Base-by-base conservation (phyloP, 2,888 invertebrate species). In the Ormyrus pomaceus region DNA sequence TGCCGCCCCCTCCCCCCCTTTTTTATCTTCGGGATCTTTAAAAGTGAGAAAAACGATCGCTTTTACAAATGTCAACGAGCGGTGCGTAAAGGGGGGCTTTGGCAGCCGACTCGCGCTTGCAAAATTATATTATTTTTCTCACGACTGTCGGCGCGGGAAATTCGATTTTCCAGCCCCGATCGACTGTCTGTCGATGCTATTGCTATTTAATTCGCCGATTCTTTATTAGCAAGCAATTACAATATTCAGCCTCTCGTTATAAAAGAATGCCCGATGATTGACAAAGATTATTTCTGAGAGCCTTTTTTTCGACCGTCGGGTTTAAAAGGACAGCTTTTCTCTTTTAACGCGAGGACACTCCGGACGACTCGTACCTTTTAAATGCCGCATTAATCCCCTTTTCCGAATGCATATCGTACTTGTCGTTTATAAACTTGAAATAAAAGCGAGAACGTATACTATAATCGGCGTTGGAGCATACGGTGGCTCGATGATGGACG, bases 31-130 rank as follows among this genome's bases (percentile, higher is more conserved):
- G 19, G 10, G 13, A 55, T 62, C 62, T 3, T 53, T 53, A 62
- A 11, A 62, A 62, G 71, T 53, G 71, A 72, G 71, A 72, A 71
- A 61, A 62, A 72, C 51, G n/a, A 53, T 46, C 45, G 19, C 34
- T 73, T 19, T 73, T 73, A 73, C 72, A 73, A 62, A 73, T 64
- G 72, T 73, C 72, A 64, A 10, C 64, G 5, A 13, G 10, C 19
- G 19, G 19, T 46, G 13, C 19, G 46, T 11, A 51, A 59, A 8
- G 19, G 19, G 19, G 19, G 19, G 1, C 19, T 19, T 19, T 69
- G 46, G 9, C 7, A 58, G 61, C 10, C 19, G 19, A 1, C 19
- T 19, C 19, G 19, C 19, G 19, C 19, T 19, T 19, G 19, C 19
- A 19, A 53, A 34, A 64, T 73, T 64, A 19, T 19, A 73, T 55